Evolutionary conservation across 2,797 vertebrate genomes (phyloP), one percentile per base, ranked within the genome.

Genomic region (Coreius guichenoti): DNA sequence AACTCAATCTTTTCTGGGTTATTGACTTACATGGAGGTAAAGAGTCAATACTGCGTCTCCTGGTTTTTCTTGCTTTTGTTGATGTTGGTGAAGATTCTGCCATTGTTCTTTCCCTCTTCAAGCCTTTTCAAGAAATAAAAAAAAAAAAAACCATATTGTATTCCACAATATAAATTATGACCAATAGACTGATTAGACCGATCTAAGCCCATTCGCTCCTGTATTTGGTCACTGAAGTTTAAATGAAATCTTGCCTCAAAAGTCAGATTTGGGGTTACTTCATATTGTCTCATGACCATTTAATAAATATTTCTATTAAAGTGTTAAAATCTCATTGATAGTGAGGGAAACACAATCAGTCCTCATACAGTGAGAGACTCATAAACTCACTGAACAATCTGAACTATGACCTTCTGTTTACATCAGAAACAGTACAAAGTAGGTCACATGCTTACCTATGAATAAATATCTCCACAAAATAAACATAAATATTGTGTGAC

Each of bases 21-120:
- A 65, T 17, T 67, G 63, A 67, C 63, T 67, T 67, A 67, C 63
- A 19, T 33, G 63, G 29, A 67, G 29, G 29, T 0, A 0, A 0
- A 19, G 0, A 0, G 0, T 33, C 29, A 67, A 0, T 0, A 67
- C 63, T 67, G 0, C 0, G 0, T 67, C 63, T 67, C 29, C 16
- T 9, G 7, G 7, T 33, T 9, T 33, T 33, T 67, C 29, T 33
- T 33, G 14, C 16, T 67, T 9, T 33, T 67, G 29, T 67, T 67
- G 63, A 19, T 67, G 29, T 33, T 67, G 63, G 29, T 67, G 29
- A 67, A 67, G 63, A 67, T 67, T 67, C 63, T 67, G 63, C 7
- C 29, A 67, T 67, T 51, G 49, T 17, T 51, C 16, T 51, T 17
- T 51, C 5, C 1, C 5, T 49, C 47, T 65, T n/a, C 13, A 65